Evolutionary conservation across 2,797 vertebrate species (phyloP).

Genomic region (Mastacembelus armatus): DNA sequence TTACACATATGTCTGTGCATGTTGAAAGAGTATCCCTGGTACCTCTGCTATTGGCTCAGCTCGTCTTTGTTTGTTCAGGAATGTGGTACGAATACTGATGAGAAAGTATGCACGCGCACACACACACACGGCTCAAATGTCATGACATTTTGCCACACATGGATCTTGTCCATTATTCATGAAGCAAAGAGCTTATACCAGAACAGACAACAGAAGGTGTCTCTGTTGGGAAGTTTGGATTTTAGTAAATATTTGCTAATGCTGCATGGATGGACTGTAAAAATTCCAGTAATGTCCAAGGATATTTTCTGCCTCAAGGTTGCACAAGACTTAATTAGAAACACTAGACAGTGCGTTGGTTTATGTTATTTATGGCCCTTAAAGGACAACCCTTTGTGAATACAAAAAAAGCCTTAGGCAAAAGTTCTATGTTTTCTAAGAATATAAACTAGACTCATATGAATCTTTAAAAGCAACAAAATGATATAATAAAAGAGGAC

Average conservation of each 20-base stretch:
- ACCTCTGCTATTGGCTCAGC: conserved; percentile 18
- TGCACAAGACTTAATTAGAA: conserved; percentile 22
- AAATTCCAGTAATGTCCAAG: conserved; percentile 1
- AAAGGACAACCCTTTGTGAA: too few species aligned
- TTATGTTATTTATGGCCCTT: conserved; percentile 14
- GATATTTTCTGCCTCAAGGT: conserved; percentile 14
- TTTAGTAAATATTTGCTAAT: conserved; percentile 43
- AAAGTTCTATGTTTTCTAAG: too few species aligned
- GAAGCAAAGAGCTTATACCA: conserved; percentile 39
- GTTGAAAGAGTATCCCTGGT: background rate
- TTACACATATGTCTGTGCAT: conserved; percentile 7
- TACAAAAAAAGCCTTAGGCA: too few species aligned
- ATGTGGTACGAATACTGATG: conserved; percentile 21
- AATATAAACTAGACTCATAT: too few species aligned
- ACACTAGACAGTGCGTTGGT: conserved; percentile 3
- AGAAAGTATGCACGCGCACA: background rate
- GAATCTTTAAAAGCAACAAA: too few species aligned
- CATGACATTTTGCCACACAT: conserved; percentile 81
- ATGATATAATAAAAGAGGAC: background rate
- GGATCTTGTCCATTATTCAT: conserved; percentile 81
- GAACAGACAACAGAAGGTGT: conserved; percentile 51
- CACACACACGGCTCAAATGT: conserved; percentile 66
- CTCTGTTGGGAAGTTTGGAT: conserved; percentile 29
- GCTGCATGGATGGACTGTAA: conserved; percentile 10
- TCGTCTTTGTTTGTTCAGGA: conserved; percentile 6